Percentiles rank a stretch among this genome's conserved stretches.
Evolutionary conservation across 2,113 vertebrate species (phyloP).

Genomic region (Amphiprion ocellaris): DNA sequence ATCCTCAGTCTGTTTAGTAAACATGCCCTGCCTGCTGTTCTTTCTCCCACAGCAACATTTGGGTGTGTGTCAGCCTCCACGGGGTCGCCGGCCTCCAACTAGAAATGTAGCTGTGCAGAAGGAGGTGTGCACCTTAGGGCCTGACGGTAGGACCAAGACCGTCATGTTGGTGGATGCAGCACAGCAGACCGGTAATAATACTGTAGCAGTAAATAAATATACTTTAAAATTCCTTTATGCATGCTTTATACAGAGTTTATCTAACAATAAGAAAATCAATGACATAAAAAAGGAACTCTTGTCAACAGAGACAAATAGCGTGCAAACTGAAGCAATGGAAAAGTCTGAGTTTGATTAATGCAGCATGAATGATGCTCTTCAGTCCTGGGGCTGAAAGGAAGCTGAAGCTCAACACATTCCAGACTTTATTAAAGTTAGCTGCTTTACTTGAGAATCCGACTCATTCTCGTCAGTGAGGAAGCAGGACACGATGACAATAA

Average conservation of each 20-base stretch:
- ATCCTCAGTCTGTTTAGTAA: background rate
- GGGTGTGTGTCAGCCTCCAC: slow-evolving; percentile 85
- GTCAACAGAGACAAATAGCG: background rate
- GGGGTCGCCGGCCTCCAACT: slow-evolving; percentile 91
- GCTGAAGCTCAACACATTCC: slow-evolving; percentile 36
- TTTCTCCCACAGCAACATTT: slow-evolving; percentile 75
- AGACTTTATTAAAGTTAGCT: slow-evolving; percentile 20
- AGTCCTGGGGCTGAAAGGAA: slow-evolving; percentile 13
- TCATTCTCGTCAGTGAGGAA: slow-evolving; percentile 32
- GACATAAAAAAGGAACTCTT: background rate
- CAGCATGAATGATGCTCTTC: slow-evolving; percentile 5
- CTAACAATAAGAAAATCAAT: background rate
- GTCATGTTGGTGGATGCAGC: slow-evolving; percentile 96
- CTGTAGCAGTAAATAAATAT: background rate
- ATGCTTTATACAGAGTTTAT: background rate
- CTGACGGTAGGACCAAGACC: slow-evolving; percentile 92
- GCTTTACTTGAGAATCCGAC: background rate
- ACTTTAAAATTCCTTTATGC: background rate
- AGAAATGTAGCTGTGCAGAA: slow-evolving; percentile 95
- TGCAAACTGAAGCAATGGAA: background rate
- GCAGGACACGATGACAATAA: slow-evolving; percentile 34
- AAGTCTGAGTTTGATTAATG: background rate
- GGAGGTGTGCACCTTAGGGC: slow-evolving; percentile 92
- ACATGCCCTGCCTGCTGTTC: slow-evolving; percentile 15
- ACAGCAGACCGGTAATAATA: slow-evolving; percentile 92